Percentiles rank a stretch among this genome's conserved stretches.
Conservation (phyloP, 2,113 vertebrate species). For the Delphinapterus leucas region DNA sequence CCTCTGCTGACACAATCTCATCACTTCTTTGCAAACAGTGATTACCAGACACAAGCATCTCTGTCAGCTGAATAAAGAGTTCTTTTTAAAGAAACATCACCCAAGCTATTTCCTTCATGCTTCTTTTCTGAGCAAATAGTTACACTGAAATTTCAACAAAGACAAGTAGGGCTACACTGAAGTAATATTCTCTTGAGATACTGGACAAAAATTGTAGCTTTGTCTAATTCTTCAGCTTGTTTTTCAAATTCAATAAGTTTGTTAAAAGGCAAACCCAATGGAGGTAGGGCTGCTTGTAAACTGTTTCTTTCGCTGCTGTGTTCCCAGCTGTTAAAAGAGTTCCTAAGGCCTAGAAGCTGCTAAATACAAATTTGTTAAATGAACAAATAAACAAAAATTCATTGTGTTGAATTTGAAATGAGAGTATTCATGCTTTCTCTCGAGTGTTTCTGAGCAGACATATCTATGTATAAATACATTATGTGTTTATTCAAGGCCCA, state of each 20-base stretch:
- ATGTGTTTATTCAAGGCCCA: background rate
- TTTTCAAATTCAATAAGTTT: background rate
- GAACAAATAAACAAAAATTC: background rate
- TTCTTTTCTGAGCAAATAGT: background rate
- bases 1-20: conserved; percentile 27
- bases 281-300: background rate
- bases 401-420: background rate
- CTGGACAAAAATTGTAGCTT: background rate
- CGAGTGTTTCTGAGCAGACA: background rate
- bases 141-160: conserved; percentile 21
- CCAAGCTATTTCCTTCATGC: background rate
- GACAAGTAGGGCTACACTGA: background rate
- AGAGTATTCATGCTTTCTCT: background rate
- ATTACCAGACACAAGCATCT: conserved; percentile 26
- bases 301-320: background rate
- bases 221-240: background rate
- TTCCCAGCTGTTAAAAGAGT: background rate
- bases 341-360: background rate
- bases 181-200: background rate
- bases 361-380: background rate
- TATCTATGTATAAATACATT: background rate
- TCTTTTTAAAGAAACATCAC: conserved; percentile 11
- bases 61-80: conserved; percentile 20
- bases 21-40: conserved; percentile 32
- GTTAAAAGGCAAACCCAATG: background rate